Base-by-base conservation (phyloP, 2,888 invertebrate genomes). In the Endotricha flammealis region DNA sequence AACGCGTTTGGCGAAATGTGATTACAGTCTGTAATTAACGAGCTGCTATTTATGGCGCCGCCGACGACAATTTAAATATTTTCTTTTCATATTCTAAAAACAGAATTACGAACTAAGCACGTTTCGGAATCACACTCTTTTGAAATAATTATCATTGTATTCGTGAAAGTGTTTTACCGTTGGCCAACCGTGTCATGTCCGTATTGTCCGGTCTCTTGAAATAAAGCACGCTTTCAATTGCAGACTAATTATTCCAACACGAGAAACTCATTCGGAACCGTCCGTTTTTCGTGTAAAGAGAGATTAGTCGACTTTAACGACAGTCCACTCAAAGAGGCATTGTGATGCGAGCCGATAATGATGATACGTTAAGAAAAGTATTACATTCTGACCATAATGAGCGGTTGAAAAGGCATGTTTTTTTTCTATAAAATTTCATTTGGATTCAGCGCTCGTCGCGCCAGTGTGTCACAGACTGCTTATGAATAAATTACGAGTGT, bases 1-100 rank as follows among this genome's bases (percentile, higher is more conserved):
- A 82, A 85, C 81, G 81, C 71, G 69, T 83, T 82, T 86, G 85
- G 85, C 85, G 85, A 86, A 86, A 85, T 85, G 85, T 81, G 85
- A 86, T 86, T 86, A 83, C 79, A 72, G 72, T 73, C 69, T 50
- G 76, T 82, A 80, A 86, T 85, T 86, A 85, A 86, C 78, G 80
- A 77, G 73, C 61, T 49, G 66, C 76, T 86, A 83, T 86, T 82
- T 83, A 73, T 70, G 69, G 71, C 61, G 41, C 43, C 47, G 37
- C 53, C 53, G 55, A 49, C 55, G 57, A 68, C 61, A 66, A 70
- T 71, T 69, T 64, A 52, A 67, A 71, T 65, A 65, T 74, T 68
- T 70, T 65, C 59, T 61, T 67, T 72, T 64, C 58, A 61, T 67
- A 66, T 68, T 71, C 61, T 60, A 59, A 64, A 61, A 53, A 57